These are phyloP conservation scores for Toxotes jaculatrix DNA, from an alignment of 2,113 vertebrate genomes.

Conservation along the genomic window DNA sequence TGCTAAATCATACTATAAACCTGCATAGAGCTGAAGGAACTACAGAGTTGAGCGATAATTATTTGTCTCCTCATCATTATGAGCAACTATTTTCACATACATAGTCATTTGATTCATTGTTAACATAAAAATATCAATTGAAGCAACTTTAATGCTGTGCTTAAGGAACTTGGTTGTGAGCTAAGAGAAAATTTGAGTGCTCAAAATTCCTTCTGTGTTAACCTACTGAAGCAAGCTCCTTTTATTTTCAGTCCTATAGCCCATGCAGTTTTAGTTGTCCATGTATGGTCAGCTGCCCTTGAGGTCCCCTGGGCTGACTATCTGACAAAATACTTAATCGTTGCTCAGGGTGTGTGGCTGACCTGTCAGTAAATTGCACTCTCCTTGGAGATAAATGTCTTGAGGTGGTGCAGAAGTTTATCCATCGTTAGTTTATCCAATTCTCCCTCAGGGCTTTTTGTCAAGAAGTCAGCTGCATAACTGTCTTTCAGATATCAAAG, in stretches of 20 bases:
- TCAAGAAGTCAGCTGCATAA: slow-evolving; percentile 6
- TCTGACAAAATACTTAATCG: slow-evolving; percentile 50
- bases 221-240: not conserved
- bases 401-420: slow-evolving; percentile 17
- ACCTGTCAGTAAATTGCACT: slow-evolving; percentile 34
- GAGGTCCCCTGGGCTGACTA: slow-evolving; percentile 27
- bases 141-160: not conserved
- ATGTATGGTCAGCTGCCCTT: slow-evolving; percentile 30
- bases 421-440: not conserved
- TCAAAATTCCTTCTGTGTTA: not conserved
- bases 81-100: no score
- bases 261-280: slow-evolving; percentile 15
- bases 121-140: not conserved
- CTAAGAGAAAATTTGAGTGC: not conserved
- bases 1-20: no score
- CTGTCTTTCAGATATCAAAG: not conserved
- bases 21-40: not conserved
- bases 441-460: not conserved
- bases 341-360: slow-evolving; percentile 31
- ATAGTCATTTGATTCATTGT: not conserved
- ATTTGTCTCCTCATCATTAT: not conserved
- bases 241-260: not conserved
- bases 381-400: slow-evolving; percentile 29
- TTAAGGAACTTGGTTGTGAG: not conserved
- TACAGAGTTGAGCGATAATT: not conserved